Evolutionary conservation across 2,888 invertebrate species (phyloP).

Genomic region (Allophyes oxyacanthae): DNA sequence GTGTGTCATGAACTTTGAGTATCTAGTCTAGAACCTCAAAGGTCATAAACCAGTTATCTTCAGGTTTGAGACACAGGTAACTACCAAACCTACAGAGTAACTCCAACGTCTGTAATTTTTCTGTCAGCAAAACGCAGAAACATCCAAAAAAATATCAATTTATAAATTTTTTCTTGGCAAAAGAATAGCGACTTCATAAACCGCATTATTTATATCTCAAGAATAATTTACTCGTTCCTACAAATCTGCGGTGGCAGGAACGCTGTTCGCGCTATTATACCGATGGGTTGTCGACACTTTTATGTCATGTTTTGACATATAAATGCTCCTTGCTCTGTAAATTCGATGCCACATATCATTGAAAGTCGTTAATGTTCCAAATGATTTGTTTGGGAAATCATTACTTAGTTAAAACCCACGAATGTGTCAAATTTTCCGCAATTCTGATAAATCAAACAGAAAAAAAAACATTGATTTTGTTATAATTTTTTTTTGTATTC

Average conservation of each 20-base stretch:
- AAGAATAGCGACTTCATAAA: slow-evolving; percentile 14
- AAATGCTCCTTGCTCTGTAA: slow-evolving; percentile 37
- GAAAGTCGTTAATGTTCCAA: slow-evolving; percentile 13
- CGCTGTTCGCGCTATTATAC: slow-evolving; percentile 40
- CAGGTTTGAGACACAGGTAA: neutral
- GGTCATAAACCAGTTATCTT: too few relatives aligned
- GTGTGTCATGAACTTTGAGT: too few relatives aligned
- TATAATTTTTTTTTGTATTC: neutral
- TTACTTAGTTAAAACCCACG: slow-evolving; percentile 14
- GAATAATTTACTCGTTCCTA: slow-evolving; percentile 40
- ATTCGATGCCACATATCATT: slow-evolving; percentile 14
- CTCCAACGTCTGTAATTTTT: slow-evolving; percentile 5
- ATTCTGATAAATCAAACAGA: slow-evolving; percentile 1
- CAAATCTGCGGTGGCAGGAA: slow-evolving; percentile 30
- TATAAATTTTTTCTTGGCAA: slow-evolving; percentile 38
- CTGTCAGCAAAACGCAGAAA: neutral
- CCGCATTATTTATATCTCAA: slow-evolving; percentile 30
- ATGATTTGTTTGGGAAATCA: slow-evolving; percentile 39
- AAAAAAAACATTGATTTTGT: neutral
- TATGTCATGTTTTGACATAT: slow-evolving; percentile 48
- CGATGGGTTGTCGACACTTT: slow-evolving; percentile 52
- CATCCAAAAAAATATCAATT: slow-evolving; percentile 24
- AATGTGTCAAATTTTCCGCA: neutral
- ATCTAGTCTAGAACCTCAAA: too few relatives aligned
- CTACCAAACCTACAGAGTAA: slow-evolving; percentile 1